These are phyloP conservation scores for Caenorhabditis afra DNA, from an alignment of 2,888 invertebrate genomes.

Conservation along the genomic window DNA sequence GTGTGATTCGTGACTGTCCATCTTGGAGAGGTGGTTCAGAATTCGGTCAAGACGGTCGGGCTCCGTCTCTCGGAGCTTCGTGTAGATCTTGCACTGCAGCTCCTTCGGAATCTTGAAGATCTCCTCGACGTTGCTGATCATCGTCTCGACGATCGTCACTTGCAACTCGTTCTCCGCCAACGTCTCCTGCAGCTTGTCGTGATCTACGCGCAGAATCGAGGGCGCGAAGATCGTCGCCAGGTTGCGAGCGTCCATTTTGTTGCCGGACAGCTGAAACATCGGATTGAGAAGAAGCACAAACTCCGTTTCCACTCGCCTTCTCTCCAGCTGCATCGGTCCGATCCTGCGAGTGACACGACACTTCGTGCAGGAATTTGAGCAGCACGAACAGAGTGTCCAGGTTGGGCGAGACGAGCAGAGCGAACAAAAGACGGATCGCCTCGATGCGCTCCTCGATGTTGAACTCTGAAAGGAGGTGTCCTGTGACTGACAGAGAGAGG, in stretches of 20 bases:
- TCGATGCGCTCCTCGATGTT: conserved; percentile 64
- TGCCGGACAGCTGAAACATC: conserved; percentile 84
- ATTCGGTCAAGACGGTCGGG: conserved; percentile 88
- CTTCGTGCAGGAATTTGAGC: conserved; percentile 88
- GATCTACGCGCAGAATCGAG: conserved; percentile 88
- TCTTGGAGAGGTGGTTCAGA: conserved; percentile 76
- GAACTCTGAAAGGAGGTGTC: conserved; percentile 45
- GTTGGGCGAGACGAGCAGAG: conserved; percentile 90
- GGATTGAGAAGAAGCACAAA: not conserved
- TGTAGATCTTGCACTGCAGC: conserved; percentile 90
- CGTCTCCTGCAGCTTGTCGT: conserved; percentile 61
- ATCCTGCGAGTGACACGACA: conserved; percentile 87
- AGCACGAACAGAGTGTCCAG: conserved; percentile 91
- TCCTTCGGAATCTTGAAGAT: conserved; percentile 88
- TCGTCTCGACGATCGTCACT: conserved; percentile 91
- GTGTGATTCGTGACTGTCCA: conserved; percentile 61
- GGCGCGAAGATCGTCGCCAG: conserved; percentile 94
- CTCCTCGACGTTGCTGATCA: conserved; percentile 87
- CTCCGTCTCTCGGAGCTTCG: conserved; percentile 89
- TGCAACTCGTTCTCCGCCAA: conserved; percentile 85
- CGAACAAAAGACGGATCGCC: conserved; percentile 84
- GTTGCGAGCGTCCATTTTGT: conserved; percentile 94
- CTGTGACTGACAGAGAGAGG: not conserved
- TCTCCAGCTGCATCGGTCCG: conserved; percentile 82
- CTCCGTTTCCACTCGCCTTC: conserved; percentile 60